phyloP scores from a whole-genome alignment of 1,140 invertebrate genomes.

The Zaprionus camerounensis region DNA sequence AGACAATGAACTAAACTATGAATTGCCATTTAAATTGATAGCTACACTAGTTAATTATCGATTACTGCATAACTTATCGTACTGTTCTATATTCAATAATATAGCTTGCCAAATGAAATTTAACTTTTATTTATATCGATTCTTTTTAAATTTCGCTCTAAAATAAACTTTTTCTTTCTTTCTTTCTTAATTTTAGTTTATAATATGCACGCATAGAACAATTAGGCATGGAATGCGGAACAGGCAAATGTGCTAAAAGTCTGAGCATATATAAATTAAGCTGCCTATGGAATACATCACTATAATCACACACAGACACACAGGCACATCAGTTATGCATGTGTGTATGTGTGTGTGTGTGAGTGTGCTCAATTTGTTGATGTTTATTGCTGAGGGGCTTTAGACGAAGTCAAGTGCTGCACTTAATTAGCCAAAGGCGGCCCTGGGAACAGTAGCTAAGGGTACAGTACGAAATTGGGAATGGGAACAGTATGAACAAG shows the following conservation, averaged over 20 bases:
- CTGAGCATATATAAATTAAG: conserved; percentile 57
- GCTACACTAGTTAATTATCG: no score
- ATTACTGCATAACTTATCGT: no score
- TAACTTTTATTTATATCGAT: neutral
- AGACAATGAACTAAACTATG: no score
- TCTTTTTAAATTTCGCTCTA: neutral
- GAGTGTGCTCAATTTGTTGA: conserved; percentile 63
- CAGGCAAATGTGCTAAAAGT: conserved; percentile 70
- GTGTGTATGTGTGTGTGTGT: conserved; percentile 25
- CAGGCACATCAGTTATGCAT: neutral
- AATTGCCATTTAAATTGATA: no score
- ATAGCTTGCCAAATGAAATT: no score
- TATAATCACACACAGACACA: conserved; percentile 15
- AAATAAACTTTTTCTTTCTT: conserved; percentile 1
- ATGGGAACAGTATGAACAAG: conserved; percentile 12
- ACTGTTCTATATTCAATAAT: no score
- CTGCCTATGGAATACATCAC: conserved; percentile 30
- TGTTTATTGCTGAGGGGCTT: conserved; percentile 63
- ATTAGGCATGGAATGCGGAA: conserved; percentile 77
- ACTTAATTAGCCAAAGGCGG: conserved; percentile 66
- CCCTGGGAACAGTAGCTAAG: conserved; percentile 50
- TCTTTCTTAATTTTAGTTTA: neutral
- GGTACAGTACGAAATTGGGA: neutral
- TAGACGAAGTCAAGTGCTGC: conserved; percentile 65
- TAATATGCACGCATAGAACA: conserved; percentile 30